Base-by-base conservation (phyloP, 1,140 invertebrate genomes). In the Battus philenor region DNA sequence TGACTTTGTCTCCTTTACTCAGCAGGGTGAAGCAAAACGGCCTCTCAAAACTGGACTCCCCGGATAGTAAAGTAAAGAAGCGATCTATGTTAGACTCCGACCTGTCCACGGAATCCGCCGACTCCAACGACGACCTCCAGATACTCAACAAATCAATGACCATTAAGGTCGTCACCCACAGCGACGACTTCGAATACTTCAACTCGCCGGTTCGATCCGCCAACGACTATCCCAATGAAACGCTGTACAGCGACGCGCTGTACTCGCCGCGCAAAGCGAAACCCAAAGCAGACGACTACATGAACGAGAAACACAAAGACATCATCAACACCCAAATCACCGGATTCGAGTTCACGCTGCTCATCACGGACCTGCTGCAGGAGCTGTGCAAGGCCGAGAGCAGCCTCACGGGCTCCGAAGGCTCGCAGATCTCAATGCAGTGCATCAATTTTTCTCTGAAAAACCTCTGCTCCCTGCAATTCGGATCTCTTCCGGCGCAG, bases 101-200 rank as follows among this genome's bases (percentile, higher is more conserved):
- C 2, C 47, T 44, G 8, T 71, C 88, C 6, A 89, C 88, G 31
- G 89, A 89, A 16, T 89, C 88, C 0, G 88, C 86, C 4, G 61
- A 85, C 12, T 66, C 87, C 4, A 86, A 86, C 27, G 88, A 88
- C 29, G 87, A 86, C 4, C 67, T 88, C n/a, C 86, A 90, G 43
- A 79, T 85, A 2, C 57, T 87, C 2, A 87, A 86, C 55, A 81
- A 86, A 1, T 88, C 88, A 0, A 67, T 88, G 22, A 84, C 86
- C 0, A 69, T 91, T 6, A 90, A 89, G 56, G 87, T 91, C 11
- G 78, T 85, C 15, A 58, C 89, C 1, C 88, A 90, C 31, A 86
- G 87, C n/a, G 89, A 90, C 78, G 90, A 91, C 50, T 91, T 91
- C 56, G 88, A 90, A 30, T 91, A 91, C 52, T 91, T 91, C 58